Base-by-base conservation (phyloP, 2,888 invertebrate genomes). In the Eilema sororculum region DNA sequence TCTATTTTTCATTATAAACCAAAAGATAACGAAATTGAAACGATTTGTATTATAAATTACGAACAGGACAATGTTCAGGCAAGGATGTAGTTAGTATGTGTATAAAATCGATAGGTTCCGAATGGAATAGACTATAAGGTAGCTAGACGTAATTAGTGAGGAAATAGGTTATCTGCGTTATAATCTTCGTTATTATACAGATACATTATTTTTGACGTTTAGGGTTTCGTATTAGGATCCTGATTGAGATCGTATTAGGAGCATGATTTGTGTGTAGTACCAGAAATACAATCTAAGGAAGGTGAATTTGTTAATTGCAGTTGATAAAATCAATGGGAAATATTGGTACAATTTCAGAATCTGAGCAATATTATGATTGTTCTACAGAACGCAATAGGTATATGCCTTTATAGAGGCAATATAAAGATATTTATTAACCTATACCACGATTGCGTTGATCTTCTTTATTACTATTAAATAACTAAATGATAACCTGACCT, bases 141-240 rank as follows among this genome's bases (percentile, higher is more conserved):
- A 93, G 92, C 87, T 93, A 93, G 91, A 90, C 81, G 81, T 90
- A 88, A 90, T 90, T 90, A 92, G 91, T 87, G 87, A 86, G 86
- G 86, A 86, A 86, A 88, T 91, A 89, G 87, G 87, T 83, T 86
- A 85, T 86, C 84, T 84, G 89, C 84, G 85, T 87, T 89, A 86
- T 80, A 80, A 81, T 81, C 84, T 89, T 87, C 85, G 88, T 90
- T 91, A 87, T 86, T 85, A 71, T 80, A 85, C 86, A 85, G 83
- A 85, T 86, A 87, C 85, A 89, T 89, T 89, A 89, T 91, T 90
- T 87, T 90, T 83, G 79, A 83, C 80, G 85, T 86, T 84, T 86
- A 89, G 88, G 84, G 79, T 87, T 89, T 86, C 70, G 80, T 87
- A 86, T 78, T 81, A 83, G 78, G 75, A 60, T 78, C 73, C 63